Base-by-base conservation (phyloP, 2,888 invertebrate genomes). In the Osmoderma eremita region DNA sequence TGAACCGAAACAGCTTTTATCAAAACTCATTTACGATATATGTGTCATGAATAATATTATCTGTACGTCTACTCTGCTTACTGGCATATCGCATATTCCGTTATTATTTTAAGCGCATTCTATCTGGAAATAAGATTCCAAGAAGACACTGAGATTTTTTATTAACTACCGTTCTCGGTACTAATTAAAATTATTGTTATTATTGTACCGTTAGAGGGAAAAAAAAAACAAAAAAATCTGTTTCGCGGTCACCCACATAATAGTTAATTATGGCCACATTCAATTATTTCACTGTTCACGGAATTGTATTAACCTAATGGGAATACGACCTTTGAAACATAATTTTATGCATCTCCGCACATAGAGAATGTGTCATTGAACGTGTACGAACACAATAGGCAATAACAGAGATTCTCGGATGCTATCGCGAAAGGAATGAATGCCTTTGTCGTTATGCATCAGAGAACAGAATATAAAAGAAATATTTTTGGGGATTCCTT, bases 121-220 rank as follows among this genome's bases (percentile, higher is more conserved):
- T 1, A 6, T 30, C 30, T 30, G 30, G 30, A 30, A 8, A 24
- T 30, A 30, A 5, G 30, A 30, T 30, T 30, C 30, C 30, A 6
- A 30, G 30, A 30, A 30, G 30, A 30, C 10, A 30, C 30, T 30
- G 8, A 6, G 30, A 30, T 30, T 30, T 30, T 30, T 30, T 30
- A 30, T 30, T 30, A 30, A 1, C 53, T 53, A 18, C 38, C 18
- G 45, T 61, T 61, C 58, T 61, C 15, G 18, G 58, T 61, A 61
- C 17, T 30, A 42, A 61, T 61, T 61, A 61, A 61, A 45, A 30
- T 17, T 41, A 51, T 48, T 51, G 22, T 61, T 61, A 24, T 42
- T 24, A 24, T 61, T 61, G 45, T 30, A 30, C 45, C 24, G 45
- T 45, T 45, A 45, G 4, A 10, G 15, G n/a, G n/a, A n/a, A 30